These are phyloP conservation scores for Melanaphis sacchari DNA, from an alignment of 1,140 invertebrate species.

Conservation along the genomic window DNA sequence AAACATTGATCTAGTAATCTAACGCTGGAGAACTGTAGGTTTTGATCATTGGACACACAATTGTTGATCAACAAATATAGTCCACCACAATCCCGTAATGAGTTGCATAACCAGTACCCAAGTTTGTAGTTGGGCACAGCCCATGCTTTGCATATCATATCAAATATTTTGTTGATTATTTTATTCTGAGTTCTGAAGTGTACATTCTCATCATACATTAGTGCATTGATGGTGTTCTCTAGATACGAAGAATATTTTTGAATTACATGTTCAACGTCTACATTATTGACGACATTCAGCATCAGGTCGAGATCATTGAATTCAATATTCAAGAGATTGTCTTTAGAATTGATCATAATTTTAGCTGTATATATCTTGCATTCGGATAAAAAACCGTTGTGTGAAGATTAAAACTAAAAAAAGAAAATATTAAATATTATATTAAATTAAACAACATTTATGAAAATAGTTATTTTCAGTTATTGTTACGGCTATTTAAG, in stretches of 20 bases:
- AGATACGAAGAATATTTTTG: constrained; percentile 80
- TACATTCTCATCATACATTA: constrained; percentile 56
- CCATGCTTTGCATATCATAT: constrained; percentile 89
- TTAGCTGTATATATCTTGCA: neutral
- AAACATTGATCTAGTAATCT: constrained; percentile 92
- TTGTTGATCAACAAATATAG: constrained; percentile 87
- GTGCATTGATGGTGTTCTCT: constrained; percentile 71
- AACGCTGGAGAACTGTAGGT: constrained; percentile 84
- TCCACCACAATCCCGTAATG: constrained; percentile 84
- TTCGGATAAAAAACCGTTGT: constrained; percentile 64
- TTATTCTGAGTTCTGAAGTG: constrained; percentile 68
- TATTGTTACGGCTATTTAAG: neutral
- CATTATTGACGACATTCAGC: constrained; percentile 72
- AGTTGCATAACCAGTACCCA: constrained; percentile 86
- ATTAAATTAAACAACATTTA: neutral
- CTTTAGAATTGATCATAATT: neutral
- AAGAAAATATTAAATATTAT: neutral
- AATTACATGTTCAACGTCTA: constrained; percentile 82
- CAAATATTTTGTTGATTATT: constrained; percentile 77
- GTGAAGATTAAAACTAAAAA: constrained; percentile 68
- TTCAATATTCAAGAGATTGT: constrained; percentile 71
- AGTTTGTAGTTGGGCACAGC: constrained; percentile 87
- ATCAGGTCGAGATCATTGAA: constrained; percentile 83
- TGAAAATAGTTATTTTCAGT: neutral
- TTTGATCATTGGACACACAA: constrained; percentile 74